These are phyloP conservation scores for Shinisaurus crocodilurus DNA, from an alignment of 2,113 vertebrate species.

Conservation along the genomic window DNA sequence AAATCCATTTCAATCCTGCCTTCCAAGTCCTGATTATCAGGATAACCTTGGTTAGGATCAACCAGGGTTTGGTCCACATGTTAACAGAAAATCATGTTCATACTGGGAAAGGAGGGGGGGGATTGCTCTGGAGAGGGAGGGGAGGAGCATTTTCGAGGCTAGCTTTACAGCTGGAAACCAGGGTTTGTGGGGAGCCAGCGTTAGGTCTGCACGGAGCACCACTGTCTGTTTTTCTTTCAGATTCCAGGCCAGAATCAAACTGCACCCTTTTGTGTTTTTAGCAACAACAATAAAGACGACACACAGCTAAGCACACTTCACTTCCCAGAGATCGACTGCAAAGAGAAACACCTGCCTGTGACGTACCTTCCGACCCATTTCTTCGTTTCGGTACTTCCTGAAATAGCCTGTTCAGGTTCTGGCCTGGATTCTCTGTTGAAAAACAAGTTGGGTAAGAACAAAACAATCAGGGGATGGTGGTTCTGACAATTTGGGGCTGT, in stretches of 20 bases:
- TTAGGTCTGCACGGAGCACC: neutral
- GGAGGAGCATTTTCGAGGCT: neutral
- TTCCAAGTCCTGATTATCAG: neutral
- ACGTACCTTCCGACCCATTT: conserved; percentile 95
- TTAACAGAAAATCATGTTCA: neutral
- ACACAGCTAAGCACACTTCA: conserved; percentile 81
- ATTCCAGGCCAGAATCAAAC: conserved; percentile 91
- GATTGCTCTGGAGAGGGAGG: neutral
- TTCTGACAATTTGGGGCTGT: conserved; percentile 75
- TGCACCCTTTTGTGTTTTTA: conserved; percentile 55
- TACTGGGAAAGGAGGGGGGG: neutral
- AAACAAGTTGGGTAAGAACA: conserved; percentile 95
- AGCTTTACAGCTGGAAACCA: neutral
- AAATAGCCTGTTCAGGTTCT: conserved; percentile 98
- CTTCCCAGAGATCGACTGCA: conserved; percentile 85
- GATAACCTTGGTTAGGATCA: neutral
- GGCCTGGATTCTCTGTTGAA: conserved; percentile 99
- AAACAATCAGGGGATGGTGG: conserved; percentile 86
- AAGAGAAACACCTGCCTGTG: conserved; percentile 93
- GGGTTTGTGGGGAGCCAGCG: neutral
- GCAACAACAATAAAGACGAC: conserved; percentile 63
- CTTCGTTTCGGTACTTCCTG: conserved; percentile 98
- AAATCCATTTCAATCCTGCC: neutral
- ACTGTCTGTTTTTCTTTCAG: conserved; percentile 88
- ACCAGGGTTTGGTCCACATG: neutral